These are phyloP conservation scores for Dendrocincla fuliginosa DNA, from an alignment of 2,797 vertebrate genomes.

Conservation along the genomic window DNA sequence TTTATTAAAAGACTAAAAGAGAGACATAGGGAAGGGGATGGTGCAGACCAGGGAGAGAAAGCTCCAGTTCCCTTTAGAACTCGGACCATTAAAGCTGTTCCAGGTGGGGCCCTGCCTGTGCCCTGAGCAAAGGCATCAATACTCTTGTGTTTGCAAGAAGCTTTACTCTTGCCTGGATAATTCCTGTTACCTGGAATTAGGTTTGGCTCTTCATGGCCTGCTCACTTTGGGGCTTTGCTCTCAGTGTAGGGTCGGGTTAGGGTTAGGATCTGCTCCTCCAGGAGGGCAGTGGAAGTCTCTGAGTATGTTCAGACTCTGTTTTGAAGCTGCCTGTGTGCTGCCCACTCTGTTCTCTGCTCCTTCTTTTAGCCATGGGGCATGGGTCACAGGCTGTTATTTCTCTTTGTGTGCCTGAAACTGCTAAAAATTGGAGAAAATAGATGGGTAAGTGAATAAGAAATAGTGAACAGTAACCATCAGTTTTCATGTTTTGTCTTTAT, in stretches of 20 bases:
- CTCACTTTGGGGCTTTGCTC: too few species aligned
- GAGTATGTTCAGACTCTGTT: background rate
- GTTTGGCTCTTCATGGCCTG: background rate
- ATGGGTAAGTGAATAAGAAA: background rate
- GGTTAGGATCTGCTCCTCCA: too few species aligned
- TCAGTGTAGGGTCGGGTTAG: too few species aligned
- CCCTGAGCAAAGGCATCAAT: background rate
- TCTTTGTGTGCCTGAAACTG: background rate
- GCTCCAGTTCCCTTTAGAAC: background rate
- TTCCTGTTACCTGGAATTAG: background rate
- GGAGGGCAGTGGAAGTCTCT: too few species aligned
- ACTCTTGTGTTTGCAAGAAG: background rate
- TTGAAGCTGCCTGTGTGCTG: background rate
- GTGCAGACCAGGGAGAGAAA: background rate
- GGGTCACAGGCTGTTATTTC: background rate
- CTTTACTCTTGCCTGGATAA: accelerated
- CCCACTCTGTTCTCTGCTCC: background rate
- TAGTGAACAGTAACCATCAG: background rate
- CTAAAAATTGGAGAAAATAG: background rate
- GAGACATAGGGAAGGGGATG: accelerated
- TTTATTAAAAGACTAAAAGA: background rate
- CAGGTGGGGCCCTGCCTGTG: background rate
- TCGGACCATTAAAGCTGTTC: background rate
- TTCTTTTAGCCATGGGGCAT: background rate
- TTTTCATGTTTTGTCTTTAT: background rate